Evolutionary conservation across 2,888 invertebrate species (phyloP), one percentile per base, ranked within the genome.

Genomic region (Dorcus hopei): DNA sequence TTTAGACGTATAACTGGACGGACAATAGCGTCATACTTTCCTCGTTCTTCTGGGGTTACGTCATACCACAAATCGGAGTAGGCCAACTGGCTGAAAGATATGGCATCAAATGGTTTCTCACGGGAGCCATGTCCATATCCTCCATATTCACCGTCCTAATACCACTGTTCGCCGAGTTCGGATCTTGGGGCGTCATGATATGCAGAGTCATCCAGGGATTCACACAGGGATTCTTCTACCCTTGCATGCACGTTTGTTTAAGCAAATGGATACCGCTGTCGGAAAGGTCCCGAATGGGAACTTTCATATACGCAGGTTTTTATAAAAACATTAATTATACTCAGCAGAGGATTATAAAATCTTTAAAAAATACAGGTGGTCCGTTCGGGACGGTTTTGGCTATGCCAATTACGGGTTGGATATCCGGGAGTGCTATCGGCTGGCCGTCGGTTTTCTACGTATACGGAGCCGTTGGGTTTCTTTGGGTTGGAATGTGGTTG

Each of bases 41-140:
- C 6, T 88, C 91, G 0, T 91, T 91, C 76, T 90, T 91, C 75
- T 89, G 89, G 89, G 91, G 91, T 1, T 91, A 92, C 72, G 82
- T 89, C 1, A 65, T 87, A 5, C 85, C 88, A 16, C 91, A 92
- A 76, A 77, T 91, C 1, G 87, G 88, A 0, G 85, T 86, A 0
- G 88, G 90, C 0, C 81, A 87, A 63, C 73, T 95, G 51, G 89
- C 90, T 0, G 87, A 87, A 68, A 81, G 80, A 3, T 86, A 87
- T 73, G 94, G 95, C 0, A 89, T 90, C 0, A 90, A 90, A 72
- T 79, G 83, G 52, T 81, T 93, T 9, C 77, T 89, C 19, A 77
- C 80, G 0, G 70, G 79, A 0, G 79, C 86, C 0, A 80, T 89
- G 33, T 67, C 80, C 0, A 72, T 87, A 4, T 86, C 87, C 41